A percentile compares a stretch with the other conserved stretches of the same genome.
These are phyloP conservation scores for Sebastes jordani DNA, from an alignment of 2,797 vertebrate species.

Conservation along the genomic window DNA sequence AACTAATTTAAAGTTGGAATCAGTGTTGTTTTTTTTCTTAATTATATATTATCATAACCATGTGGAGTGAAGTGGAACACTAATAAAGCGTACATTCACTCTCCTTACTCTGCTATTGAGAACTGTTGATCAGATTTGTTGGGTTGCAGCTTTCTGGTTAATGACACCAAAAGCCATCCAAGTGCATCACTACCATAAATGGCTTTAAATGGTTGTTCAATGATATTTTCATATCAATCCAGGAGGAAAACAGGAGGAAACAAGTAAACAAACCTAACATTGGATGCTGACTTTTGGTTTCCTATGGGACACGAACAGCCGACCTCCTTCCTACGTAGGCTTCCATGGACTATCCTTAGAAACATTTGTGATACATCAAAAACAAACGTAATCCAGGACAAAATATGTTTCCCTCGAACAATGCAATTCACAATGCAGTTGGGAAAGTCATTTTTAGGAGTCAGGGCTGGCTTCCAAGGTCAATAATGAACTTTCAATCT, in stretches of 20 bases:
- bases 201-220: background rate
- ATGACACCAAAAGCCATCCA: background rate
- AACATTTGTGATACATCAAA: too few relatives aligned
- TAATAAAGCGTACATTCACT: background rate
- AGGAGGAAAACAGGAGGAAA: background rate
- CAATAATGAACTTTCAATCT: background rate
- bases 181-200: background rate
- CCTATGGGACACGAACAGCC: too few relatives aligned
- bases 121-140: background rate
- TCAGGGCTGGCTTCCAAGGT: background rate
- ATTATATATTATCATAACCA: constrained; percentile 14
- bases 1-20: constrained; percentile 29
- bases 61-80: background rate
- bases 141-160: background rate
- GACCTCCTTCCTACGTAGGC: too few relatives aligned
- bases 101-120: background rate
- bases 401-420: too few relatives aligned
- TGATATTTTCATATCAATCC: background rate
- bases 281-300: too few relatives aligned
- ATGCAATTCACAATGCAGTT: too few relatives aligned
- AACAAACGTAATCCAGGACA: too few relatives aligned
- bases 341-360: too few relatives aligned
- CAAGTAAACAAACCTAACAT: background rate
- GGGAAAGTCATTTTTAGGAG: fast-evolving
- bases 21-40: background rate